Evolutionary conservation across 1,140 invertebrate genomes (phyloP).

Genomic region (Anagrus nilaparvatae): DNA sequence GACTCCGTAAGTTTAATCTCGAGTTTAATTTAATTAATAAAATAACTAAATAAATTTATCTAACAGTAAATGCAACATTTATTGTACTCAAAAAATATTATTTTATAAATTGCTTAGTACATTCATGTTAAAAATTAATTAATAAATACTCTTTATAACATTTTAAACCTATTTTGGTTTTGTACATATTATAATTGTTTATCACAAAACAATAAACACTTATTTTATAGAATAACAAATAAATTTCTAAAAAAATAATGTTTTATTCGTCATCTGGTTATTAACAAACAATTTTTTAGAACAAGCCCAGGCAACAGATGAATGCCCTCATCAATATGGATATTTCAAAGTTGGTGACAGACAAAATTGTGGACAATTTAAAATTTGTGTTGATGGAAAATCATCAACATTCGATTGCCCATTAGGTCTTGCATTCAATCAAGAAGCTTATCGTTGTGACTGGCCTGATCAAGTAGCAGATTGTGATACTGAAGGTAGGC

Average conservation of each 20-base stretch:
- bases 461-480: constrained; percentile 74
- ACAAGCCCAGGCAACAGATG: constrained; percentile 54
- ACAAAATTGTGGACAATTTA: constrained; percentile 69
- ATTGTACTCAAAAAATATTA: too few relatives aligned
- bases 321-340: constrained; percentile 78
- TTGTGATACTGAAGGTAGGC: constrained; percentile 64
- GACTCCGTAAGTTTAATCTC: constrained; percentile 59
- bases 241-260: too few relatives aligned
- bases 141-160: neutral
- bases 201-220: too few relatives aligned
- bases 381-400: constrained; percentile 69
- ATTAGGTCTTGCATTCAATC: constrained; percentile 76
- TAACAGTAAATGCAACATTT: constrained; percentile 5
- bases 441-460: constrained; percentile 66
- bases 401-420: constrained; percentile 59
- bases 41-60: neutral
- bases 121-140: too few relatives aligned
- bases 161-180: neutral
- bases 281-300: constrained; percentile 44
- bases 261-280: too few relatives aligned
- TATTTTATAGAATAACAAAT: too few relatives aligned
- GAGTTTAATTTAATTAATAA: constrained; percentile 1
- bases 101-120: neutral
- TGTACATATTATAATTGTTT: constrained; percentile 2
- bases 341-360: constrained; percentile 65